These are phyloP conservation scores for Cerastoderma edule DNA, from an alignment of 2,888 invertebrate genomes.

Conservation along the genomic window DNA sequence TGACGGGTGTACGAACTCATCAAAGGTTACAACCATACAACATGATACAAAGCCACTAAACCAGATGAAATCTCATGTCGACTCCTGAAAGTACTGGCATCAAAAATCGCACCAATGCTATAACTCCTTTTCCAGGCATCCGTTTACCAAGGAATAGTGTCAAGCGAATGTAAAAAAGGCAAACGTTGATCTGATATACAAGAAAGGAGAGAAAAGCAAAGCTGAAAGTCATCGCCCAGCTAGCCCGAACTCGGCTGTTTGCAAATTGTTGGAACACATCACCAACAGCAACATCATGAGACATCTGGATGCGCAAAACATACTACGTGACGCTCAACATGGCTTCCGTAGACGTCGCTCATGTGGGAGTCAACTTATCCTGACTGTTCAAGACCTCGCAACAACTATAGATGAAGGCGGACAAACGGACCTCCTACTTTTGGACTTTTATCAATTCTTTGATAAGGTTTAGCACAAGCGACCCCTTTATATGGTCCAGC, in stretches of 20 bases:
- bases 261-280: constrained; percentile 3
- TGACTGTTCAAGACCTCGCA: not conserved
- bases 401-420: not conserved
- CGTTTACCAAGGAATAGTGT: not conserved
- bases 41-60: no score
- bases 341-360: not conserved
- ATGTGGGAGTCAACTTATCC: not conserved
- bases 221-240: not conserved
- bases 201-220: not conserved
- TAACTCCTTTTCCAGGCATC: no score
- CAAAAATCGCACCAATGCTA: no score
- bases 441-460: no score
- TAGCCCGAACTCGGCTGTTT: not conserved
- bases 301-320: no score
- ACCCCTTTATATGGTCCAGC: not conserved
- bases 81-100: no score
- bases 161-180: constrained; percentile 12
- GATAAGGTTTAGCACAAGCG: not conserved
- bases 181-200: not conserved
- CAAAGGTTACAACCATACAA: no score
- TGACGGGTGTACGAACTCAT: no score
- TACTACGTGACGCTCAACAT: no score
- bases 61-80: no score
- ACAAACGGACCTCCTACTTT: no score
- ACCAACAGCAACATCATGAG: not conserved